Evolutionary conservation across 2,888 invertebrate species (phyloP).

Genomic region (Lithophane leautieri): DNA sequence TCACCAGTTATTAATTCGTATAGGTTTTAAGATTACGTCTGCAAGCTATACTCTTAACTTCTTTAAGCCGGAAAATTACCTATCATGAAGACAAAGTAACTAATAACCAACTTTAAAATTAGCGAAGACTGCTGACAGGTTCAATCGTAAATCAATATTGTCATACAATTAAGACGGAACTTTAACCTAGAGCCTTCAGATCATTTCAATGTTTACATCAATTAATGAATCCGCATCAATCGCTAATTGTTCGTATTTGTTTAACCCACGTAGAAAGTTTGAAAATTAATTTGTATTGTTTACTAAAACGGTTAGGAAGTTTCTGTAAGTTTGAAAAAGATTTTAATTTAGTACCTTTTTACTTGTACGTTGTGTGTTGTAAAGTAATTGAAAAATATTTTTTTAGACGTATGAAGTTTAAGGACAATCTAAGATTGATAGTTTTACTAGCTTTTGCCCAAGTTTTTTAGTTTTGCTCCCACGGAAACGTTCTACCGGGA

Average conservation of each 20-base stretch:
- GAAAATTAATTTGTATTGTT: conserved; percentile 35
- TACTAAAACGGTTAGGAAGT: conserved; percentile 2
- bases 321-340: neutral
- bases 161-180: conserved; percentile 51
- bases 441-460: no score
- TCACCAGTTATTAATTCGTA: no score
- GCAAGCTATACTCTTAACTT: no score
- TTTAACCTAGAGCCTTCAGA: conserved; percentile 18
- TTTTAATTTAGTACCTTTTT: neutral
- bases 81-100: neutral
- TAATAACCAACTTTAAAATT: conserved; percentile 2
- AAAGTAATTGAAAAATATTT: no score
- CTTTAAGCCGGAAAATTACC: neutral
- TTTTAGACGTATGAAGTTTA: no score
- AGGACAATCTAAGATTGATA: no score
- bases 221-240: conserved; percentile 31
- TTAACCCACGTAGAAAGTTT: conserved; percentile 31
- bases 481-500: no score
- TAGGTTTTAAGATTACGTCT: no score
- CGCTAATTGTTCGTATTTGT: conserved; percentile 34
- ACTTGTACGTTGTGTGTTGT: no score
- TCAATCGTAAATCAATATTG: conserved; percentile 54
- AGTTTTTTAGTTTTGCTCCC: no score
- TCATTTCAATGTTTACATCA: conserved; percentile 43
- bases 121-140: conserved; percentile 21